Percentiles rank a stretch among this genome's conserved stretches.
Conservation (phyloP, 2,113 vertebrate species). For the Dasypus novemcinctus region DNA sequence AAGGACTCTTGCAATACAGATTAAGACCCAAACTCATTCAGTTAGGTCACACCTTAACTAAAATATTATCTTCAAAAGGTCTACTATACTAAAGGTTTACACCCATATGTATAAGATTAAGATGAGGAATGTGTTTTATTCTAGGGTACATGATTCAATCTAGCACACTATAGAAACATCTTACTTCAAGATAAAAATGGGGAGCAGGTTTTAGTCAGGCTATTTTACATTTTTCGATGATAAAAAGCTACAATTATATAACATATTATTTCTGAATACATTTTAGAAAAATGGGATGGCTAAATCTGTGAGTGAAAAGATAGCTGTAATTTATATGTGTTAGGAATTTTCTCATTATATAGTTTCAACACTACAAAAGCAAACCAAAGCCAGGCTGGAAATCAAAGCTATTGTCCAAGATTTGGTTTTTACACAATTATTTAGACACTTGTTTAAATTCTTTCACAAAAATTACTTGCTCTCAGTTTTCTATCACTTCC, state of each 20-base stretch:
- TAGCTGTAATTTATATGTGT: background rate
- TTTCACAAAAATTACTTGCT: background rate
- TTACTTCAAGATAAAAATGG: background rate
- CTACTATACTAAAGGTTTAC: too few relatives aligned
- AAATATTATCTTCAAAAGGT: too few relatives aligned
- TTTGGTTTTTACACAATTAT: slow-evolving; percentile 1
- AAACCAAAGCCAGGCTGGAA: background rate
- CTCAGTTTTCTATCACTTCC: background rate
- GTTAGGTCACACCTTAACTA: too few relatives aligned
- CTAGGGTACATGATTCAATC: too few relatives aligned
- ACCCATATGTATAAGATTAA: too few relatives aligned
- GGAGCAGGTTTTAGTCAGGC: background rate
- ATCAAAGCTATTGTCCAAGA: slow-evolving; percentile 28
- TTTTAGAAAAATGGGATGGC: background rate
- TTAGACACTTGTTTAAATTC: background rate
- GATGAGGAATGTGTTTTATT: too few relatives aligned
- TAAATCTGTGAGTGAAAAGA: background rate
- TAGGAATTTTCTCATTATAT: background rate
- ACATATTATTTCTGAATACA: background rate
- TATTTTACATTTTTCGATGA: slow-evolving; percentile 18
- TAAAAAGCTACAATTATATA: background rate
- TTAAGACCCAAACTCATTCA: too few relatives aligned
- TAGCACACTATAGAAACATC: background rate
- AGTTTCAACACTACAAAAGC: background rate
- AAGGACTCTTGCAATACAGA: too few relatives aligned